Percentiles rank a stretch among this genome's conserved stretches.
Conservation (phyloP, 1,140 invertebrate species). For the Steinernema feltiae region DNA sequence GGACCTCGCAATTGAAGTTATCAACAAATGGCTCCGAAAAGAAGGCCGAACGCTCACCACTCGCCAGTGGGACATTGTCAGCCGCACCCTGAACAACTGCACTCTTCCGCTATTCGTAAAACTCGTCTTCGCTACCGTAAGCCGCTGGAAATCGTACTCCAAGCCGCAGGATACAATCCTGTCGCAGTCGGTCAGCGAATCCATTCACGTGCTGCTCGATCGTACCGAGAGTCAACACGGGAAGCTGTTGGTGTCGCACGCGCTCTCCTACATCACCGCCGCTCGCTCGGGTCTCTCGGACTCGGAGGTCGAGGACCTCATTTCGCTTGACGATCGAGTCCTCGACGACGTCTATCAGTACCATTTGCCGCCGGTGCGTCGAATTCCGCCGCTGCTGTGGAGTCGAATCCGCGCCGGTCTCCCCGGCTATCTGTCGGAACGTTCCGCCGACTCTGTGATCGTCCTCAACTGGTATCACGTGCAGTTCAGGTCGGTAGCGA, state of each 20-base stretch:
- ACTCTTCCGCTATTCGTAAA: conserved; percentile 95
- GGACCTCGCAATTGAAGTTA: conserved; percentile 83
- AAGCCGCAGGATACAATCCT: conserved; percentile 82
- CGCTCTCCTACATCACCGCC: conserved; percentile 85
- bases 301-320: conserved; percentile 81
- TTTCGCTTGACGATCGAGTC: conserved; percentile 82
- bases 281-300: conserved; percentile 84
- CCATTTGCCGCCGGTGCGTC: conserved; percentile 84
- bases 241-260: conserved; percentile 82
- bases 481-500: conserved; percentile 85
- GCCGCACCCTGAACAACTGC: conserved; percentile 80
- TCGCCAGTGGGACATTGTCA: conserved; percentile 87
- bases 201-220: conserved; percentile 92
- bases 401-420: conserved; percentile 87
- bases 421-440: conserved; percentile 86
- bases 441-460: conserved; percentile 90
- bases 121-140: conserved; percentile 76
- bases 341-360: conserved; percentile 97
- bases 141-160: conserved; percentile 90
- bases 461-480: conserved; percentile 84
- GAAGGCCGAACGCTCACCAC: conserved; percentile 78
- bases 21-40: conserved; percentile 89
- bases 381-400: conserved; percentile 90
- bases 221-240: conserved; percentile 84
- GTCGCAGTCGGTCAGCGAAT: conserved; percentile 90